phyloP scores from a whole-genome alignment of 2,888 invertebrate species.

The Oligia latruncula region DNA sequence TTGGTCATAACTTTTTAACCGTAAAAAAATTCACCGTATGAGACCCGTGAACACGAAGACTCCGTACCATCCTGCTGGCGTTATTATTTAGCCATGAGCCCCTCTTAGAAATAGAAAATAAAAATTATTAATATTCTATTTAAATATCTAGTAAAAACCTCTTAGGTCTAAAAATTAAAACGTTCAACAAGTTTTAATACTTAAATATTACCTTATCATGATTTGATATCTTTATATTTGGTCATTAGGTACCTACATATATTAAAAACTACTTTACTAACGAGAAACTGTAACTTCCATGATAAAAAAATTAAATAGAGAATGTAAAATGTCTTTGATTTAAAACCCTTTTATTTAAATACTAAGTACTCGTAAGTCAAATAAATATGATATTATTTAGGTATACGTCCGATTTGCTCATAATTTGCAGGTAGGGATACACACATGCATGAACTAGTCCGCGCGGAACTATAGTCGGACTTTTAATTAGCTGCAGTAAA shows the following conservation, averaged over 20 bases:
- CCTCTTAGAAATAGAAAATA: background rate
- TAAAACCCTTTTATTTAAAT: background rate
- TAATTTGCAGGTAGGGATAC: background rate
- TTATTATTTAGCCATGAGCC: background rate
- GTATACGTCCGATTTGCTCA: conserved; percentile 2
- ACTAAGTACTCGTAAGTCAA: background rate
- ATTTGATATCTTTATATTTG: conserved; percentile 27
- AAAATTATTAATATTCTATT: background rate
- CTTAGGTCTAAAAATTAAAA: background rate
- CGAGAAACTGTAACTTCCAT: background rate
- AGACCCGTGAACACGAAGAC: too few species aligned
- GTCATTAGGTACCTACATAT: background rate
- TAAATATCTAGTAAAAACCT: background rate
- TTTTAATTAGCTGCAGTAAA: too few species aligned
- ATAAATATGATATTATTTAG: background rate
- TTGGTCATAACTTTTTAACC: too few species aligned
- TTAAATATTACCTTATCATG: conserved; percentile 2
- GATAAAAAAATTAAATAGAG: conserved; percentile 18
- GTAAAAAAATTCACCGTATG: too few species aligned
- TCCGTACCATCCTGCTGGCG: background rate
- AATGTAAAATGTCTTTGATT: conserved; percentile 35
- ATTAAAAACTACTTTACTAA: conserved; percentile 17
- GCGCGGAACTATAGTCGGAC: too few species aligned
- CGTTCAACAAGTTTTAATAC: conserved; percentile 4
- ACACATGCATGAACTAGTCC: too few species aligned